phyloP scores from a whole-genome alignment of 2,113 vertebrate species.

The Corythornis madagascariensis region DNA sequence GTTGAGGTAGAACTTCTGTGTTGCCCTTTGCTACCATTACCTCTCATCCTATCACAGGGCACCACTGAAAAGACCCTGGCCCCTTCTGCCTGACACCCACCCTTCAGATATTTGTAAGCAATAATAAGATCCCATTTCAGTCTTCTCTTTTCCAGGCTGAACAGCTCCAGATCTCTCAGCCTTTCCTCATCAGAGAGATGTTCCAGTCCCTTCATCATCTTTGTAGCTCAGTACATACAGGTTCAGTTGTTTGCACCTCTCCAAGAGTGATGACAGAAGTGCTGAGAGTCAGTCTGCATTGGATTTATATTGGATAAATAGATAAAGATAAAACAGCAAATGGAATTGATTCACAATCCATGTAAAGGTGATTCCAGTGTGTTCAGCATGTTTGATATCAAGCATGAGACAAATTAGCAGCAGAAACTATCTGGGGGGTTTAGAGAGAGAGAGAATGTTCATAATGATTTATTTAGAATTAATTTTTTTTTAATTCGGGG shows the following conservation, averaged over 20 bases:
- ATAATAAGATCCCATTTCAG: too few species aligned
- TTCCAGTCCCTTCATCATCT: too few species aligned
- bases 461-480: slow-evolving; percentile 3
- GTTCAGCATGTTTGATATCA: not conserved
- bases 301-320: not conserved
- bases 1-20: too few species aligned
- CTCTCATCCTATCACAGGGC: too few species aligned
- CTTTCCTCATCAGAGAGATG: too few species aligned
- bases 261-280: not conserved
- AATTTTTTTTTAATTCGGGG: not conserved
- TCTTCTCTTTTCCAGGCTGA: too few species aligned
- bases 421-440: not conserved
- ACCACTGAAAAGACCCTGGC: too few species aligned
- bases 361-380: not conserved
- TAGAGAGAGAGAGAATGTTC: not conserved
- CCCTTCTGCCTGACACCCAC: too few species aligned
- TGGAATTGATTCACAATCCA: not conserved
- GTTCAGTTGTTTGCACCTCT: slow-evolving; percentile 13
- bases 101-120: too few species aligned
- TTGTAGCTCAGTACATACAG: not conserved
- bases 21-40: too few species aligned
- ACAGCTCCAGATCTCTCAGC: too few species aligned
- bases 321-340: slow-evolving; percentile 13
- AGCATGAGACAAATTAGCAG: not conserved
- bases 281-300: not conserved